Conservation (phyloP, 2,113 vertebrate species). For the Plectropomus leopardus region DNA sequence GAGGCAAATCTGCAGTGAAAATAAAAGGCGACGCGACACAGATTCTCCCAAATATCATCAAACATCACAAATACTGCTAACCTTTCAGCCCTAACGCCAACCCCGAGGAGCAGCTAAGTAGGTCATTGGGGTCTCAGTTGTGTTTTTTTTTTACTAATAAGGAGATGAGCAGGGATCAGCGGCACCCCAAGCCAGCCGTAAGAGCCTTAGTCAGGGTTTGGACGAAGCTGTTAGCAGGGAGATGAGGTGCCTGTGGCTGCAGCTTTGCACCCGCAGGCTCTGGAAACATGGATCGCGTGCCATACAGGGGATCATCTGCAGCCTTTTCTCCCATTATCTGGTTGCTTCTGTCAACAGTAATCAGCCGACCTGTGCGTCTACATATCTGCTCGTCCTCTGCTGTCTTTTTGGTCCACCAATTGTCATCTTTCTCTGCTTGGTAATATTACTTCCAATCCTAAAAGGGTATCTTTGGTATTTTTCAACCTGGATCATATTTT, state of each 20-base stretch:
- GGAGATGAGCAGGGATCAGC: conserved; percentile 78
- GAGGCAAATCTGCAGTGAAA: conserved; percentile 1
- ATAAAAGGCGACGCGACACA: not conserved
- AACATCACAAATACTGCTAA: not conserved
- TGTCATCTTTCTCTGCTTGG: conserved; percentile 1
- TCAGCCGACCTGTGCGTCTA: conserved; percentile 45
- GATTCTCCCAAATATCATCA: not conserved
- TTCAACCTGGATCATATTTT: too few species aligned
- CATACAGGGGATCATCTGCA: conserved; percentile 57
- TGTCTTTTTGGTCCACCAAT: not conserved
- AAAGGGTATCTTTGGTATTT: too few species aligned
- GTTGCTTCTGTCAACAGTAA: conserved; percentile 53
- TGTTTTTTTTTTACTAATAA: conserved; percentile 61
- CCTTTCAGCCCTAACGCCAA: conserved; percentile 14
- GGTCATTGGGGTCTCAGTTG: conserved; percentile 61
- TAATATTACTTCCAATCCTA: conserved; percentile 21
- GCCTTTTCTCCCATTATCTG: conserved; percentile 46
- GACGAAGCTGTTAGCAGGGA: conserved; percentile 53
- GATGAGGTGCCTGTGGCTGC: conserved; percentile 48
- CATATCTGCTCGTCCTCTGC: conserved; percentile 10
- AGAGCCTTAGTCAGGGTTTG: conserved; percentile 76
- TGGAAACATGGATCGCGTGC: conserved; percentile 55
- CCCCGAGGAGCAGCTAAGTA: conserved; percentile 49
- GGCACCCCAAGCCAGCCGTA: conserved; percentile 52
- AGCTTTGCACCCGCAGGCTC: conserved; percentile 29